Percentiles rank a stretch among this genome's conserved stretches.
Evolutionary conservation across 2,113 vertebrate species (phyloP).

Genomic region (Gadus chalcogrammus): DNA sequence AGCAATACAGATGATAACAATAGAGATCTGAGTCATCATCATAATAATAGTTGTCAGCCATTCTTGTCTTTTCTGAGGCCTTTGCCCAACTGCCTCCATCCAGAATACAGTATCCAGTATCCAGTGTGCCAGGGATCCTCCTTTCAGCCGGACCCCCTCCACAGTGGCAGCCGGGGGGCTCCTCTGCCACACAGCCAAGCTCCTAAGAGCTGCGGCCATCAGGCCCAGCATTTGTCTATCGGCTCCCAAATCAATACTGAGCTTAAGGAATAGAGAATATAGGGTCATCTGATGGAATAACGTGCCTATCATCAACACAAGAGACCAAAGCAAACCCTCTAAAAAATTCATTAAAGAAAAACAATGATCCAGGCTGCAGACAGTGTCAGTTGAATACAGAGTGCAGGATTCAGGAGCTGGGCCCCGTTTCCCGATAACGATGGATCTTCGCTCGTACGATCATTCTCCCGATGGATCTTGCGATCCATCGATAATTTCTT

Average conservation of each 20-base stretch:
- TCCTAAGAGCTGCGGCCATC: slow-evolving; percentile 65
- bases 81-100: too few relatives aligned
- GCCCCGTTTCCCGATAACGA: too few relatives aligned
- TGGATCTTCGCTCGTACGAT: too few relatives aligned
- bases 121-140: neutral
- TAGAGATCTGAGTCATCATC: slow-evolving; percentile 26
- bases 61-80: too few relatives aligned
- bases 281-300: slow-evolving; percentile 24
- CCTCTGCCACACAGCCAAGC: slow-evolving; percentile 37
- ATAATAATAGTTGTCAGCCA: slow-evolving; percentile 23
- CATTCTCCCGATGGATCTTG: too few relatives aligned
- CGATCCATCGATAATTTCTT: too few relatives aligned
- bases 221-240: slow-evolving; percentile 59
- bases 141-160: slow-evolving; percentile 9
- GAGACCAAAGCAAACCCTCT: too few relatives aligned
- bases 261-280: slow-evolving; percentile 17
- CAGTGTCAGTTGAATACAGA: too few relatives aligned
- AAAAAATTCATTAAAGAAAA: too few relatives aligned
- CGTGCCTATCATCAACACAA: neutral
- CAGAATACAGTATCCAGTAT: too few relatives aligned
- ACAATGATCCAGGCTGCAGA: too few relatives aligned
- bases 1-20: neutral
- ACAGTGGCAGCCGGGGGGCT: slow-evolving; percentile 28
- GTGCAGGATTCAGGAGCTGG: too few relatives aligned
- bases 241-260: slow-evolving; percentile 55